Conservation (phyloP, 2,797 vertebrate species). For the Carapus acus region DNA sequence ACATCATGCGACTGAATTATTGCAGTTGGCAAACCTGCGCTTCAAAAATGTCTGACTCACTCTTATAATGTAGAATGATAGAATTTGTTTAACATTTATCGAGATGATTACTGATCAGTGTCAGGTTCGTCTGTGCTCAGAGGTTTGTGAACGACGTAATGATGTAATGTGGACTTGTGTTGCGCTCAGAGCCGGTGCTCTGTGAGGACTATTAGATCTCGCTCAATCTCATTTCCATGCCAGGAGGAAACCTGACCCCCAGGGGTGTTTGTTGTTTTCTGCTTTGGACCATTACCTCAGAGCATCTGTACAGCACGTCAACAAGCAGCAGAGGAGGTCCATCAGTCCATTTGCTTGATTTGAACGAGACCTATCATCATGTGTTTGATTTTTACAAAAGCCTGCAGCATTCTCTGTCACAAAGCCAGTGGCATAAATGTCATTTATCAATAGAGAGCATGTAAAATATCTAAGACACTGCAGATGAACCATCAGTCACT, state of each 20-base stretch:
- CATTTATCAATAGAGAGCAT: too few species aligned
- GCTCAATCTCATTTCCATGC: conserved; percentile 10
- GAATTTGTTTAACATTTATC: background rate
- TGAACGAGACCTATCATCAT: background rate
- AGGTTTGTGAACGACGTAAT: conserved; percentile 1
- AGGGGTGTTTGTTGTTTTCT: conserved; percentile 3
- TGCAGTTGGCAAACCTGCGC: too few species aligned
- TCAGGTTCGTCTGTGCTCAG: background rate
- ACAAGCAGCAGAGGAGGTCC: conserved; percentile 5
- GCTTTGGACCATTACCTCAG: conserved; percentile 5
- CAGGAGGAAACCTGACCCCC: conserved; percentile 1
- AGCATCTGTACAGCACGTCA: conserved; percentile 6
- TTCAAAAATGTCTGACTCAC: too few species aligned
- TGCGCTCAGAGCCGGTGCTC: background rate
- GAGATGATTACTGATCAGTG: background rate
- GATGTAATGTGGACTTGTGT: conserved; percentile 16
- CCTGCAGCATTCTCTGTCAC: too few species aligned
- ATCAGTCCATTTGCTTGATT: background rate
- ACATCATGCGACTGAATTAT: too few species aligned
- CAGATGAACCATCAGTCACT: too few species aligned
- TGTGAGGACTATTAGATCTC: background rate
- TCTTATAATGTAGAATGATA: too few species aligned
- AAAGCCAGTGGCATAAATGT: too few species aligned
- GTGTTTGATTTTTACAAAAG: too few species aligned
- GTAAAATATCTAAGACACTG: too few species aligned